A percentile compares a stretch with the other conserved stretches of the same genome.
Conservation (phyloP, 2,113 vertebrate species). For the Oryzias curvinotus region DNA sequence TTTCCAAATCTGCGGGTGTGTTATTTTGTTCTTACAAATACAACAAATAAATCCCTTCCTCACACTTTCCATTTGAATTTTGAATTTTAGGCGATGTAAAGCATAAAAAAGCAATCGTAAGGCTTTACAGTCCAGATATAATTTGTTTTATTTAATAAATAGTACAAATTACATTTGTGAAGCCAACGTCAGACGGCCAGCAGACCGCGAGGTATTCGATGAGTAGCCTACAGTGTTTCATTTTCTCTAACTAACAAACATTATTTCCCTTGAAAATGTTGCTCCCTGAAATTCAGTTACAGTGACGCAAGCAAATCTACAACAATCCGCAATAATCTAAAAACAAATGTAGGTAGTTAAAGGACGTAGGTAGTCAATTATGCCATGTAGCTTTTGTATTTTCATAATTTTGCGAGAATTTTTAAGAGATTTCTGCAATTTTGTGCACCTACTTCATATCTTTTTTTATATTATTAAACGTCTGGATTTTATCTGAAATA, state of each 20-base stretch:
- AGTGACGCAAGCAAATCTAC: constrained; percentile 54
- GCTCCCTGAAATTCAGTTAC: constrained; percentile 68
- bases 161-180: constrained; percentile 91
- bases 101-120: no score
- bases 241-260: constrained; percentile 60
- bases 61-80: no score
- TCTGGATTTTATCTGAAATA: constrained; percentile 53
- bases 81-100: no score
- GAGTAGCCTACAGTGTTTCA: constrained; percentile 80
- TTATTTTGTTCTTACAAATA: no score
- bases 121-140: constrained; percentile 42
- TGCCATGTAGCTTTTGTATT: constrained; percentile 48
- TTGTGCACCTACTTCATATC: constrained; percentile 45
- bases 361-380: constrained; percentile 74
- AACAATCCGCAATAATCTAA: constrained; percentile 27
- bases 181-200: constrained; percentile 86
- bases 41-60: no score
- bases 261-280: constrained; percentile 53
- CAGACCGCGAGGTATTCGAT: constrained; percentile 95
- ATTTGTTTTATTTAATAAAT: constrained; percentile 91
- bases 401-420: constrained; percentile 43
- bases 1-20: no score
- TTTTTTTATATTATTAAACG: constrained; percentile 54
- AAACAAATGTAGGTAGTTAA: constrained; percentile 74
- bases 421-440: constrained; percentile 44